phyloP scores from a whole-genome alignment of 2,113 vertebrate genomes.

The Actenoides hombroni region DNA sequence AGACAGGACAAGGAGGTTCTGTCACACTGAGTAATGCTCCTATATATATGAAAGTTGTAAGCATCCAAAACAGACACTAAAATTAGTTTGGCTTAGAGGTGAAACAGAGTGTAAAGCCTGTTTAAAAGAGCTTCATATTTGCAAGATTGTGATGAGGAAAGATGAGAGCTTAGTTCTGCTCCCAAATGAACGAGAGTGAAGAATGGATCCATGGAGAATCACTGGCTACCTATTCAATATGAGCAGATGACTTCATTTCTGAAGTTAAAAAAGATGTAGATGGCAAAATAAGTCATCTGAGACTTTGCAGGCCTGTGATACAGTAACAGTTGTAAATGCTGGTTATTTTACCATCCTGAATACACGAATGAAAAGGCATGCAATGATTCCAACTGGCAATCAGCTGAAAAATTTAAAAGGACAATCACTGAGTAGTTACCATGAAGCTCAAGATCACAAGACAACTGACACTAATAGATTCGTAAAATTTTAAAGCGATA shows the following conservation, averaged over 20 bases:
- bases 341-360: neutral
- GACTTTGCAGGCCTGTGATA: neutral
- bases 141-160: neutral
- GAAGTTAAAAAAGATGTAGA: neutral
- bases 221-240: neutral
- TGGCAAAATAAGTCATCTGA: neutral
- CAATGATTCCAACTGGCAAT: neutral
- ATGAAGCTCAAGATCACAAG: neutral
- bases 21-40: neutral
- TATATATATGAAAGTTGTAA: neutral
- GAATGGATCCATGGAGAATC: neutral
- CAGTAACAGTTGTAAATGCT: neutral
- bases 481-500: neutral
- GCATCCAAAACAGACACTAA: neutral
- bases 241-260: neutral
- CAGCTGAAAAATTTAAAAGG: neutral
- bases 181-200: neutral
- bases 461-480: neutral
- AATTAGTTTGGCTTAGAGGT: neutral
- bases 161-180: neutral
- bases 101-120: neutral
- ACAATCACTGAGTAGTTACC: neutral
- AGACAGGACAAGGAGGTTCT: neutral
- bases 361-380: neutral
- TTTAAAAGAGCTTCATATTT: neutral